Base-by-base conservation (phyloP, 2,888 invertebrate genomes). In the Chaitophorus viminalis region DNA sequence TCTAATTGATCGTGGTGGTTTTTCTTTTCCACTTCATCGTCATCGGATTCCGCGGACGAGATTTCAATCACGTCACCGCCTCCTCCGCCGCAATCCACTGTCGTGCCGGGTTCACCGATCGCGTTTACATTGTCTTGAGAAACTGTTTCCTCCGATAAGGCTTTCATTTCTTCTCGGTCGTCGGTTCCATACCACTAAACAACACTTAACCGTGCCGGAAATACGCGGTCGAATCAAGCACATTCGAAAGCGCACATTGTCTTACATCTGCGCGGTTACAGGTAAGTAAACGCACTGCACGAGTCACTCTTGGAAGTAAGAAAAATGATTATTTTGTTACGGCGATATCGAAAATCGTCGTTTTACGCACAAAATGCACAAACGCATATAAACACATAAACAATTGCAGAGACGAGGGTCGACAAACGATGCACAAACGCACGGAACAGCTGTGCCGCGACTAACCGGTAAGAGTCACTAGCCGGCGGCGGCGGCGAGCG, bases 81-180 rank as follows among this genome's bases (percentile, higher is more conserved):
- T 6, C 18, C 21, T 8, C 29, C n/a, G 75, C 6, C 29, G 14
- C 25, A 3, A 8, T 3, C 21, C 6, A 25, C 29, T 18, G 25
- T 18, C 76, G 70, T n/a, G 68, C 52, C 68, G 9, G 33, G 78
- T 46, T 90, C 85, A 89, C 89, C 39, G 90, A 90, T 65, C 90
- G 90, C 60, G 90, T 91, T 90, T 91, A 90, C 90, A 91, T 90
- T 90, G 90, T 89, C 89, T 90, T 90, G 90, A 90, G 89, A 91
- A 91, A 91, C 89, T 88, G 90, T 89, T 89, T 91, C 91, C 91
- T 91, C 91, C 91, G 79, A 89, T 82, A 81, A 91, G 90, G 91
- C 91, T 90, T 90, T 90, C 92, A 92, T 92, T 92, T 91, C 92
- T 92, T 91, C 90, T 89, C 91, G 91, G 91, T 91, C 91, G 91